Conservation (phyloP, 2,888 invertebrate species). For the Rotaria sp. region DNA sequence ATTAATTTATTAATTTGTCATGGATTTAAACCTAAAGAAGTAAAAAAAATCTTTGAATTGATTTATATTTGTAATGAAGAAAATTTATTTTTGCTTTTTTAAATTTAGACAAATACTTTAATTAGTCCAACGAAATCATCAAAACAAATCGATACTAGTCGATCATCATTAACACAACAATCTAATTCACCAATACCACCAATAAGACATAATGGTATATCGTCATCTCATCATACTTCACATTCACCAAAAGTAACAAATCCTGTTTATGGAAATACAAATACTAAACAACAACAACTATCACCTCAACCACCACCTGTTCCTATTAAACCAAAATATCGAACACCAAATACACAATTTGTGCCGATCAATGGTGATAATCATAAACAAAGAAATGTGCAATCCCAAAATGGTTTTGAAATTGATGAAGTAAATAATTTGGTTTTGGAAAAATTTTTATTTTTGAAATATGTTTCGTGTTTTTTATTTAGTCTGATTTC, state of each 20-base stretch:
- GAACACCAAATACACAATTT: not conserved
- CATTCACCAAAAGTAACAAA: not conserved
- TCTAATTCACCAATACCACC: not conserved
- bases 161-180: not conserved
- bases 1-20: conserved; percentile 35
- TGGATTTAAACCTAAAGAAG: conserved; percentile 31
- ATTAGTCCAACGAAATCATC: not conserved
- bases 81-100: not conserved
- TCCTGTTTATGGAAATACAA: not conserved
- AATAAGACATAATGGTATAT: not conserved
- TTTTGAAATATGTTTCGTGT: not conserved
- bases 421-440: not conserved
- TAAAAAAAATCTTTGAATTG: not conserved
- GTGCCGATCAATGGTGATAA: not conserved
- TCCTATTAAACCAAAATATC: conserved; percentile 21
- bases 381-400: not conserved
- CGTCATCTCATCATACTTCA: not conserved
- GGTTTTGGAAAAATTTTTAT: not conserved
- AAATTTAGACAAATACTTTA: not conserved
- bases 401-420: conserved; percentile 13
- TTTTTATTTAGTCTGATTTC: not conserved
- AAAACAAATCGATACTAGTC: not conserved
- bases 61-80: not conserved
- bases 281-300: not conserved
- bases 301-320: conserved; percentile 22